Base-by-base conservation (phyloP, 1,140 invertebrate genomes). In the Arion vulgaris region DNA sequence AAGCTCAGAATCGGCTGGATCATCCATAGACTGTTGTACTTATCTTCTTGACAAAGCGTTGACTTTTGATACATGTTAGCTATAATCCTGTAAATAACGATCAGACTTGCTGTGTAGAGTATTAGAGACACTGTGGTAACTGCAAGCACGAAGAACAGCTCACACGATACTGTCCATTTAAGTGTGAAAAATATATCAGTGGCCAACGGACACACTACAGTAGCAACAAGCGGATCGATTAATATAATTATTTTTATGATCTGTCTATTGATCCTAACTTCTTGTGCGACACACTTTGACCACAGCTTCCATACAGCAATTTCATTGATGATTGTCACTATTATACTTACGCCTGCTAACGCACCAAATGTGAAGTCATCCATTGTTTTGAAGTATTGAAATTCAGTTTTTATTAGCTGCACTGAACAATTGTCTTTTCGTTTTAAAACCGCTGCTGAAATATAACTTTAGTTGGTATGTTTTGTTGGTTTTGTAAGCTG, bases 151-250 rank as follows among this genome's bases (percentile, higher is more conserved):
- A 62, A 78, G 7, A 66, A 41, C 13, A 49, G 34, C 32, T 78
- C 76, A 66, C 76, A 78, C 11, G 49, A 51, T 17, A 38, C 23
- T 11, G 57, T 15, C 76, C 32, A 57, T 19, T 9, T 23, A 2
- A 66, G 17, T n/a, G 57, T 39, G 32, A 49, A 78, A 36, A 51
- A 66, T 11, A 78, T 9, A n/a, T 78, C 76, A 4, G 57, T 19
- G 17, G 76, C 26, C 57, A 78, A 13, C 1, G 76, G 76, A 34
- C 62, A 78, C n/a, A 66, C 57, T 1, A 78, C n/a, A 36, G 76
- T 19, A 5, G 76, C 49, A 57, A 78, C 57, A 2, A 78, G 36
- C 2, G 76, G 53, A n/a, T 78, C 76, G 7, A 78, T 23, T 11
- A 66, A 57, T 1, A 38, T 19, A 5, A 15, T n/a, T 2, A 57